Evolutionary conservation across 2,888 invertebrate species (phyloP), one percentile per base, ranked within the genome.

Genomic region (Oscheius sp.): DNA sequence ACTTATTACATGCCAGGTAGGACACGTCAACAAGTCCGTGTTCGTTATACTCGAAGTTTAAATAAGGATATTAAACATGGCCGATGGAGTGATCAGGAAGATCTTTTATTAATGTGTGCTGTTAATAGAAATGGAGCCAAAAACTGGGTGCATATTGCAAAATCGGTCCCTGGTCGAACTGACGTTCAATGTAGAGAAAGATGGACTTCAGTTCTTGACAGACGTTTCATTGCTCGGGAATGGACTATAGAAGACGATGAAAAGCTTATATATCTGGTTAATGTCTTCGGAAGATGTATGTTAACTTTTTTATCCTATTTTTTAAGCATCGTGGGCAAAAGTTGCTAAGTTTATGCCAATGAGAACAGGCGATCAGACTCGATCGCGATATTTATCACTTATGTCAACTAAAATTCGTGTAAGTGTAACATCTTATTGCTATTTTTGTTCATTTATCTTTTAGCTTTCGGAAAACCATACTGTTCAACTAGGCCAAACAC

Each of bases 191-290:
- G 87, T 68, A 61, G 87, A 33, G 87, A 87, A 63, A 80, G 87
- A 20, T 81, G 82, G 82, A 67, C 71, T 6, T 73, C 78, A 26
- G 74, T 75, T 14, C 63, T 82, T 30, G 80, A 81, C 66, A 56
- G 66, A 28, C 71, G 75, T 0, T 68, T 71, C 54, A 68, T 79
- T 41, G 54, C 67, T 12, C 63, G 67, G 14, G 70, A 78, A 8
- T 94, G 93, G 91, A 89, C 90, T 0, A 83, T 87, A 12, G 89
- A 90, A 50, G 94, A 94, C 85, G 91, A 93, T 78, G 88, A 89
- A 57, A 89, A 89, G 54, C 87, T 94, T 2, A 83, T 89, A 36
- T 88, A 89, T 64, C 86, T 91, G 1, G 89, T 94, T 0, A 89
- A 91, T n/a, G 87, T 87, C 70, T 90, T 90, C 73, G 90, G 88